Evolutionary conservation across 2,888 invertebrate genomes (phyloP), one percentile per base, ranked within the genome.

Genomic region (Tenthredo scrophulariae): DNA sequence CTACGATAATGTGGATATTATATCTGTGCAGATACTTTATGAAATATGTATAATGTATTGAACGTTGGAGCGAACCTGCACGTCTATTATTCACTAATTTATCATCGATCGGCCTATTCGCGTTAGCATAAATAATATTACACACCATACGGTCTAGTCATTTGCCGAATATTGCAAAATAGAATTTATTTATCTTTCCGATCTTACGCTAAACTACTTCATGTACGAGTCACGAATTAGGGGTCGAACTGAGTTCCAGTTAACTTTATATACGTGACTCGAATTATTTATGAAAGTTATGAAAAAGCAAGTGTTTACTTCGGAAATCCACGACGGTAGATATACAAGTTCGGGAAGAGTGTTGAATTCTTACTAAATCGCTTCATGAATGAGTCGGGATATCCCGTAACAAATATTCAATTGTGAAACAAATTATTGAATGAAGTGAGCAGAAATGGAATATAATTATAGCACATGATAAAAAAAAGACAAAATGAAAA

Each of bases 281-380:
- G 79, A 26, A 54, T 79, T 79, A 79, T 79, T 58, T n/a, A 79
- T 79, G 9, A 33, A 7, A 79, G 18, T 79, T 79, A 33, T 43
- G 43, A 75, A 18, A 75, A 70, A 70, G 18, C 2, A 15, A 70
- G 37, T 70, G 26, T 62, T 62, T 13, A 62, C 62, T 70, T 29
- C 9, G 9, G 5, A 15, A 70, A 29, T 15, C 9, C 29, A 15
- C n/a, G 33, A 10, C 9, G 46, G 75, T 75, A 46, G 40, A 75
- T 46, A 26, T 62, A 62, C 46, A 46, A 46, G 22, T 75, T 75
- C 26, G 18, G 40, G 26, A 26, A 46, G 15, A 26, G n/a, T 37
- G 15, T 70, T 70, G 3, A 37, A 70, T 70, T n/a, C 6, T 15
- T 9, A 18, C 37, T 5, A 70, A n/a, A 9, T 37, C 37, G 33